These are phyloP conservation scores for Coptodon rendalli DNA, from an alignment of 2,113 vertebrate genomes.

Conservation along the genomic window DNA sequence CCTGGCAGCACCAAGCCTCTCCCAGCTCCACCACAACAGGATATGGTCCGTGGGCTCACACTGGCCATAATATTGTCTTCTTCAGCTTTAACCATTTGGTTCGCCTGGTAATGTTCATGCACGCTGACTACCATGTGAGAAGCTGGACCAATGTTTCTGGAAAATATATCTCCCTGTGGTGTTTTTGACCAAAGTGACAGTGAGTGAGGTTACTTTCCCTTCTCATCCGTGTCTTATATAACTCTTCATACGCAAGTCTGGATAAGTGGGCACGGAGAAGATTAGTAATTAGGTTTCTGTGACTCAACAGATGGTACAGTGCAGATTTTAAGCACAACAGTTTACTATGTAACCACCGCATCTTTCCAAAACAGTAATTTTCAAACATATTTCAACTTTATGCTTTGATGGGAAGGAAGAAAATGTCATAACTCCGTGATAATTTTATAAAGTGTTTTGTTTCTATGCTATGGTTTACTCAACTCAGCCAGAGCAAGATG, in stretches of 20 bases:
- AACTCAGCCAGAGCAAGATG: neutral
- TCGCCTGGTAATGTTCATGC: slow-evolving; percentile 23
- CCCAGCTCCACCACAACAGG: slow-evolving; percentile 66
- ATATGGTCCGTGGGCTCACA: slow-evolving; percentile 52
- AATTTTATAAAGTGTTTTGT: neutral
- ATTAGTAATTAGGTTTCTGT: slow-evolving; percentile 50
- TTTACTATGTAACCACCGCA: slow-evolving; percentile 13
- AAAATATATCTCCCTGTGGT: slow-evolving; percentile 51
- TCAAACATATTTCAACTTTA: neutral
- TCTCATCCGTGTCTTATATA: slow-evolving; percentile 38
- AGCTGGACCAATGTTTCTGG: slow-evolving; percentile 16
- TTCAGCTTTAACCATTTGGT: slow-evolving; percentile 31
- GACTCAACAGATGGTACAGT: slow-evolving; percentile 43
- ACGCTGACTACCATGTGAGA: slow-evolving; percentile 6
- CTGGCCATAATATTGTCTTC: slow-evolving; percentile 51
- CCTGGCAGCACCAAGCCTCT: slow-evolving; percentile 42
- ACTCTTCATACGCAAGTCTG: slow-evolving; percentile 26
- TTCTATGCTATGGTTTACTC: neutral
- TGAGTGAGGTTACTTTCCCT: slow-evolving; percentile 41
- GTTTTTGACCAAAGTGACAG: slow-evolving; percentile 28
- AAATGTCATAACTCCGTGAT: neutral
- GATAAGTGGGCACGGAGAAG: slow-evolving; percentile 33
- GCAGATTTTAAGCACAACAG: neutral
- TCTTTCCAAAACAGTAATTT: slow-evolving; percentile 8
- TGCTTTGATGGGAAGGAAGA: neutral